Evolutionary conservation across 1,140 invertebrate species (phyloP).

Genomic region (Sipha flava): DNA sequence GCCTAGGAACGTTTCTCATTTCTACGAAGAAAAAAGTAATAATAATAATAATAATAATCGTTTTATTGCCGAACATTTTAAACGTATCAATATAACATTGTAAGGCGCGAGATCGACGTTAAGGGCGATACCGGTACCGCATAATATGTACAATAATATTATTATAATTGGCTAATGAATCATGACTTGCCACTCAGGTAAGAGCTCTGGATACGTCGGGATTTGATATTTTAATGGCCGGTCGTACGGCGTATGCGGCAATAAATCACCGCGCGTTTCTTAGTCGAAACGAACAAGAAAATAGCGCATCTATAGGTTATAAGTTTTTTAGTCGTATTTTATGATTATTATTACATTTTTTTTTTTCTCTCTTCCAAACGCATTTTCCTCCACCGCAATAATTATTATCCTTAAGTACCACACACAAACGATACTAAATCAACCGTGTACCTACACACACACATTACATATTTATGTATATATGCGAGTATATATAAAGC

Average conservation of each 20-base stretch:
- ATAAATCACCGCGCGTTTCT: conserved; percentile 7
- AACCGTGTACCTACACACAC: too few species aligned
- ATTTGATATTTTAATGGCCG: conserved; percentile 24
- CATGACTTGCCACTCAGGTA: not conserved
- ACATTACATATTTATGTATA: too few species aligned
- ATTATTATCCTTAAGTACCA: not conserved
- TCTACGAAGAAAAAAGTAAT: too few species aligned
- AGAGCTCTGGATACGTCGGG: conserved; percentile 23
- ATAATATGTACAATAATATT: not conserved
- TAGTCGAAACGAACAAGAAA: not conserved
- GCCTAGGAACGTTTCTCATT: too few species aligned
- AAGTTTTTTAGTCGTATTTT: too few species aligned
- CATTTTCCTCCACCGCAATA: not conserved
- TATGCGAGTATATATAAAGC: too few species aligned
- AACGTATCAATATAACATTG: not conserved
- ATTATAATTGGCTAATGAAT: conserved; percentile 30
- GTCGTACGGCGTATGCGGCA: not conserved
- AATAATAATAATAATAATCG: not conserved
- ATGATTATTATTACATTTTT: not conserved
- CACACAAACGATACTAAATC: not conserved
- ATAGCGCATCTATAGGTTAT: not conserved
- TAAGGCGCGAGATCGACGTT: not conserved
- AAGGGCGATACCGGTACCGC: not conserved
- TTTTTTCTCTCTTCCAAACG: not conserved
- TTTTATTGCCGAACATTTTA: not conserved